Evolutionary conservation across 2,888 invertebrate species (phyloP).

Genomic region (Metallyticus violacea): DNA sequence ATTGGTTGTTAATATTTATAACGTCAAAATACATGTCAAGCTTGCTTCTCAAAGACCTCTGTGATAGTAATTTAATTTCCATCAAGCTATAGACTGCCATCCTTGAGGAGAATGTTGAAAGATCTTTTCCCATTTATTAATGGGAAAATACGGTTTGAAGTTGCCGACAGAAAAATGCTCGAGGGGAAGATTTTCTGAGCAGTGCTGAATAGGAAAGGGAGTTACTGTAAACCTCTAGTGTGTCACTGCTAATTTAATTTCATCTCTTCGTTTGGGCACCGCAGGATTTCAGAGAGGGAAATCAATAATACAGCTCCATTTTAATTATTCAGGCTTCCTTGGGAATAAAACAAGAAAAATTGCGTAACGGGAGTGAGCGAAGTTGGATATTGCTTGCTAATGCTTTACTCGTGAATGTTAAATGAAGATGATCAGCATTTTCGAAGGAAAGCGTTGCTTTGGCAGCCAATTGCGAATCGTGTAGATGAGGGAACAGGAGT

Average conservation of each 20-base stretch:
- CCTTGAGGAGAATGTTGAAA: background rate
- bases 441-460: background rate
- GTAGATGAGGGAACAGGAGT: background rate
- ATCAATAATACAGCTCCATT: background rate
- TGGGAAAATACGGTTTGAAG: background rate
- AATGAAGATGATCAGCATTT: background rate
- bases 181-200: background rate
- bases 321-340: background rate
- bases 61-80: background rate
- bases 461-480: background rate
- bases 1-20: too few species aligned
- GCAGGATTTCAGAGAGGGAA: background rate
- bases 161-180: background rate
- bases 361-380: background rate
- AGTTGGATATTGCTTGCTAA: background rate
- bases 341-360: background rate
- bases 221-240: background rate
- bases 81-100: background rate
- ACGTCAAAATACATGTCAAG: too few species aligned
- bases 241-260: background rate
- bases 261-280: background rate
- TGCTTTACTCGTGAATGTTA: background rate
- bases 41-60: too few species aligned
- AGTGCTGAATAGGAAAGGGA: background rate
- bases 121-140: background rate